Percentiles rank a stretch among this genome's conserved stretches.
phyloP scores from a whole-genome alignment of 2,113 vertebrate genomes.

The Dermatemys mawii region DNA sequence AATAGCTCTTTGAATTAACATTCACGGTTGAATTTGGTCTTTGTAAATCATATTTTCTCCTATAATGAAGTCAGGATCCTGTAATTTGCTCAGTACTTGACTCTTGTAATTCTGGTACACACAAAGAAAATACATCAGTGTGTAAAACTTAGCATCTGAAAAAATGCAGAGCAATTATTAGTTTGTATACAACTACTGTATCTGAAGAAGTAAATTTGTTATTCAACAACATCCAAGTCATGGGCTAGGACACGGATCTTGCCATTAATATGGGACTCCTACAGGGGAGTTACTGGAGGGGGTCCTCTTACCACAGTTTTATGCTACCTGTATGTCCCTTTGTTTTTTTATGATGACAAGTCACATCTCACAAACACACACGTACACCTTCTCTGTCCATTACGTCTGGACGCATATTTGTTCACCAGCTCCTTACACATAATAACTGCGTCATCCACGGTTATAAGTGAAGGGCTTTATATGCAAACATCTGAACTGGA shows the following conservation, averaged over 20 bases:
- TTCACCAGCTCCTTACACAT: neutral
- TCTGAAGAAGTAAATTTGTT: constrained; percentile 2
- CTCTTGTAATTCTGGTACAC: neutral
- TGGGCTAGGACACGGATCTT: neutral
- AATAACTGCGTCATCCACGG: too few relatives aligned
- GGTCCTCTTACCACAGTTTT: neutral
- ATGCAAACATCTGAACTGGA: neutral
- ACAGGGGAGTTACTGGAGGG: neutral
- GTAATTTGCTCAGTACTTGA: neutral
- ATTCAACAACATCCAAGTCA: constrained; percentile 29
- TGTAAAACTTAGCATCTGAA: neutral
- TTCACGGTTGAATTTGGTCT: neutral
- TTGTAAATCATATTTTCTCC: fast-evolving
- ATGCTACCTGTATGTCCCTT: neutral
- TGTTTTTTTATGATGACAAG: fast-evolving
- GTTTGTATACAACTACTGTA: neutral
- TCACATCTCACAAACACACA: too few relatives aligned
- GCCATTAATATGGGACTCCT: neutral
- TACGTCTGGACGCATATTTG: neutral
- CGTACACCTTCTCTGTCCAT: neutral
- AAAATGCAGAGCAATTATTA: too few relatives aligned
- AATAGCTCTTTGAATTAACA: too few relatives aligned
- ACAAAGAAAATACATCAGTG: neutral
- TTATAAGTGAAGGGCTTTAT: neutral
- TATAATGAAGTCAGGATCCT: fast-evolving